Percentiles rank a stretch among this genome's conserved stretches.
Evolutionary conservation across 2,888 invertebrate species (phyloP).

Genomic region (Parelbella ahira): DNA sequence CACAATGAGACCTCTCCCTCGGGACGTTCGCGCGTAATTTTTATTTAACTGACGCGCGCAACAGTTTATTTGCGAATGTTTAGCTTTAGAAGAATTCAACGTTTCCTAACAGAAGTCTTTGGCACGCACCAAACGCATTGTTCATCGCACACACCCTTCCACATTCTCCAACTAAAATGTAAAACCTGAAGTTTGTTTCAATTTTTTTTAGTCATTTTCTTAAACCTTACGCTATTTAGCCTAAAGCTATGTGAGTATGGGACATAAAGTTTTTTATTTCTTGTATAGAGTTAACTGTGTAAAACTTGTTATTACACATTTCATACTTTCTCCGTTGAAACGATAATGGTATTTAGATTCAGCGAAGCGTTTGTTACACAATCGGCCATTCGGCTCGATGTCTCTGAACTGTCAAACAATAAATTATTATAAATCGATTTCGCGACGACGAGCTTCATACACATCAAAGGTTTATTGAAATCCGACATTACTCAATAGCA

Average conservation of each 20-base stretch:
- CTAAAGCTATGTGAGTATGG: no score
- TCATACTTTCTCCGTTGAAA: no score
- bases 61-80: constrained; percentile 64
- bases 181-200: neutral
- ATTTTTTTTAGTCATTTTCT: no score
- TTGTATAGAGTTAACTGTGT: no score
- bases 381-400: constrained; percentile 42
- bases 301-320: no score
- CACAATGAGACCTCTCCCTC: constrained; percentile 68
- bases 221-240: no score
- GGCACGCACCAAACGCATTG: constrained; percentile 1
- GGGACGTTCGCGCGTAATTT: constrained; percentile 68
- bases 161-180: neutral
- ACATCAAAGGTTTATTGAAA: constrained; percentile 65
- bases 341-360: constrained; percentile 19
- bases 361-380: constrained; percentile 32
- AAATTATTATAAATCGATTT: constrained; percentile 56
- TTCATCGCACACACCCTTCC: constrained; percentile 1
- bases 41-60: constrained; percentile 71
- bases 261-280: no score
- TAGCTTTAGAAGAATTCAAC: constrained; percentile 37
- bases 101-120: constrained; percentile 28
- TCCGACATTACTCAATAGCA: constrained; percentile 51
- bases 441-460: constrained; percentile 44
- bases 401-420: constrained; percentile 65